Base-by-base conservation (phyloP, 2,888 invertebrate genomes). In the Andricus curvator region DNA sequence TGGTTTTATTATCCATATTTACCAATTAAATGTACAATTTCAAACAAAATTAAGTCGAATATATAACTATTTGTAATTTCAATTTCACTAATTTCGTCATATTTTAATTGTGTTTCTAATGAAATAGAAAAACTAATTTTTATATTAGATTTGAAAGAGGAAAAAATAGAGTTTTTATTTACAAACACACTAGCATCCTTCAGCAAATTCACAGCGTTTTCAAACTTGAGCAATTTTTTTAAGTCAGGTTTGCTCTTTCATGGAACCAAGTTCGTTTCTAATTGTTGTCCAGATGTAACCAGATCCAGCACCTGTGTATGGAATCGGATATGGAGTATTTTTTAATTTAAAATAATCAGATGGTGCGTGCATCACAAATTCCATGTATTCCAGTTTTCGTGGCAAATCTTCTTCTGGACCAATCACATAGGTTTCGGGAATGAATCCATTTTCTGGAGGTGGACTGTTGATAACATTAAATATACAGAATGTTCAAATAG, bases 341-440 rank as follows among this genome's bases (percentile, higher is more conserved):
- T 94, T 95, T 13, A 96, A 94, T 89, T 96, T 96, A 92, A 96
- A 98, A 93, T 98, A 98, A 92, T 98, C 98, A 0, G 97, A 97
- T 0, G 98, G 98, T 0, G 98, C 97, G 89, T 98, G 98, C 96
- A 98, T 98, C 25, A 98, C 95, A 93, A 98, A 98, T 89, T 97
- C 96, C 96, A 98, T 96, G 86, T 95, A 97, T 48, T 97, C 97
- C 78, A 98, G 93, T 91, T 96, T 97, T 9, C 98, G 94, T 0
- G 98, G 97, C 2, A 97, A 93, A 85, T 98, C 98, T 93, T 98
- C 98, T 90, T 98, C 98, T 1, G 98, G 98, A 4, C 98, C 98
- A 87, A 98, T 96, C 64, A 98, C 95, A 89, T 98, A 98, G 20
- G 98, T 97, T 60, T 97, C 95, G 0, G 98, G 97, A 93, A 97